Evolutionary conservation across 2,113 vertebrate species (phyloP), one percentile per base, ranked within the genome.

Genomic region (Apodemus sylvaticus): DNA sequence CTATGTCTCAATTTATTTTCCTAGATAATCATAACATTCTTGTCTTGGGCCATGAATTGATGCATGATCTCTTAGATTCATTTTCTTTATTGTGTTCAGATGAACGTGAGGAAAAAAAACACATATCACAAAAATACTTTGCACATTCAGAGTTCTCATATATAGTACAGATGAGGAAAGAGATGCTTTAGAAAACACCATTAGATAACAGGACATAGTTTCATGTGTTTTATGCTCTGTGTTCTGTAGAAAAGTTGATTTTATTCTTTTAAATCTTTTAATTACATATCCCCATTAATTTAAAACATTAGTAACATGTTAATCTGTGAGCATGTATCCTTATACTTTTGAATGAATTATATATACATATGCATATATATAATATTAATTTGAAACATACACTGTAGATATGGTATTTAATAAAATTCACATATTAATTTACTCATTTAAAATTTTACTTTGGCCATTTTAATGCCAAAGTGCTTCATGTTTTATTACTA

Each of bases 1-100:
- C 91, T 98, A 94, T 94, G 78, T 96, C 94, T 97, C 97, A 96
- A 96, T 97, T 98, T 96, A 97, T 96, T 97, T 97, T 97, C 92
- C 79, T 29, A 91, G 89, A 76, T 97, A 97, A 96, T 95, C 96
- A 91, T 96, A 97, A 94, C 86, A 91, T 89, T 89, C 97, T 95
- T 96, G 91, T 95, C 94, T 95, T 96, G 78, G 94, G 70, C 95
- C 89, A 94, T 87, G 64, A 55, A 36, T 77, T 97, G 93, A 96
- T 95, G 73, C 76, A 94, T 96, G 60, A 51, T 70, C 77, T 95
- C 89, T 93, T 42, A n/a, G 6, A 91, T 89, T 91, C 60, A 89
- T 94, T 93, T 93, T 17, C 48, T 93, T 45, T 8, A 82, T 73
- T 94, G 87, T 94, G 85, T 93, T 95, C 14, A 95, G 77, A 39